Conservation (phyloP, 2,797 vertebrate genomes). For the Tachyglossus aculeatus region DNA sequence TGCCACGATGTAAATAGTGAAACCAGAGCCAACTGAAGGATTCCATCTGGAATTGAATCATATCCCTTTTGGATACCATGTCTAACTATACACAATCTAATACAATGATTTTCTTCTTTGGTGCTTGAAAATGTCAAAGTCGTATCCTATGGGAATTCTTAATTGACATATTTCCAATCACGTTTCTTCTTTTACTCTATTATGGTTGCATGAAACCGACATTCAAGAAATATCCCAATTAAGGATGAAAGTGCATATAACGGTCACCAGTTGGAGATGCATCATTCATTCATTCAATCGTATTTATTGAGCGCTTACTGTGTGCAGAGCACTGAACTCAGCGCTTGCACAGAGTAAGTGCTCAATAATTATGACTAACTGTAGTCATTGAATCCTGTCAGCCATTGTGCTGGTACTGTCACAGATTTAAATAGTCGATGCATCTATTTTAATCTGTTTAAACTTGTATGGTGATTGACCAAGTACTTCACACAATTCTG, state of each 20-base stretch:
- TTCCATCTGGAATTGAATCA: neutral
- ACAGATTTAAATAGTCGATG: no score
- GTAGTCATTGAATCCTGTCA: no score
- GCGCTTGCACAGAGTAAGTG: no score
- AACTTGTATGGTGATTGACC: no score
- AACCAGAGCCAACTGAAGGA: neutral
- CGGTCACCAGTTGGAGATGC: no score
- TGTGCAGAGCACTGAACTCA: no score
- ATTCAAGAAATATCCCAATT: neutral
- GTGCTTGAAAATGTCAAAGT: slow-evolving; percentile 9
- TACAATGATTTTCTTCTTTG: neutral
- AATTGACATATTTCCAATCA: slow-evolving; percentile 3
- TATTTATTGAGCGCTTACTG: no score
- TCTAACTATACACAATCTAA: neutral
- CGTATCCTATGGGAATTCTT: neutral
- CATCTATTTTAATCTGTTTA: no score
- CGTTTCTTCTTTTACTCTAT: slow-evolving; percentile 13
- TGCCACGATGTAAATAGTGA: slow-evolving; percentile 16
- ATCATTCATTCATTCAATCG: no score
- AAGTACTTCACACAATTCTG: no score
- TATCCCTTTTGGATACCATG: neutral
- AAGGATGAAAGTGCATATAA: neutral
- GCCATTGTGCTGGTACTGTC: no score
- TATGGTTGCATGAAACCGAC: neutral
- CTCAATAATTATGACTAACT: no score